Conservation (phyloP, 2,888 invertebrate genomes). For the Dryococelus australis region DNA sequence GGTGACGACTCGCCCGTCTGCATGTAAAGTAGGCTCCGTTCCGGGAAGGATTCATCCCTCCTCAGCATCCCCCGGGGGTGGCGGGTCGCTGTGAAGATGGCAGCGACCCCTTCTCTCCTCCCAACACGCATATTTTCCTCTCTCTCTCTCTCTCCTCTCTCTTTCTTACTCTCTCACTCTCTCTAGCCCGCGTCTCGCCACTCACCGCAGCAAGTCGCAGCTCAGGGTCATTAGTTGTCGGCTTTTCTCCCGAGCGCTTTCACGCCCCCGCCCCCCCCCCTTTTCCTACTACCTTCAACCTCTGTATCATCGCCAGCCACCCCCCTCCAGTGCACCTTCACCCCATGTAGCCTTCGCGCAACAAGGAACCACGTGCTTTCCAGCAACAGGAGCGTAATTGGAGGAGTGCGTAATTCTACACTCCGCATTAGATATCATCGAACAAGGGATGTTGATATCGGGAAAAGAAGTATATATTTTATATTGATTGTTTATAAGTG, state of each 20-base stretch:
- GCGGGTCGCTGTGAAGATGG: neutral
- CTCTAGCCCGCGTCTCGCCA: neutral
- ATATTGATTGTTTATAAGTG: too few species aligned
- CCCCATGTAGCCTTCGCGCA: neutral
- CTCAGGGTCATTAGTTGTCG: constrained; percentile 5
- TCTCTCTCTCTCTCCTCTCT: neutral
- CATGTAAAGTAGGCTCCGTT: neutral
- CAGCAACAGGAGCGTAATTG: neutral
- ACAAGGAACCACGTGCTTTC: neutral
- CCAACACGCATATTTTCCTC: neutral
- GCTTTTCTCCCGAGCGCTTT: neutral
- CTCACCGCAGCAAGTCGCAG: constrained; percentile 16
- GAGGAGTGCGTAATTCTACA: neutral
- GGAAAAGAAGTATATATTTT: too few species aligned
- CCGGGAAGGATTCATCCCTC: too few species aligned
- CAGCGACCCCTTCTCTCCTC: neutral
- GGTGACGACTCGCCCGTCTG: neutral
- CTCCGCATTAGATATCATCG: neutral
- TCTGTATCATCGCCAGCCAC: neutral
- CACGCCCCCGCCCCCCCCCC: neutral
- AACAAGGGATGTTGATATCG: too few species aligned
- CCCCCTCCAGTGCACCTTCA: neutral
- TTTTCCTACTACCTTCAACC: neutral
- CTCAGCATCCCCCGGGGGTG: too few species aligned
- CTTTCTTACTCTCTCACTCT: neutral